phyloP scores from a whole-genome alignment of 1,140 invertebrate species.

The Drosophila eugracilis region DNA sequence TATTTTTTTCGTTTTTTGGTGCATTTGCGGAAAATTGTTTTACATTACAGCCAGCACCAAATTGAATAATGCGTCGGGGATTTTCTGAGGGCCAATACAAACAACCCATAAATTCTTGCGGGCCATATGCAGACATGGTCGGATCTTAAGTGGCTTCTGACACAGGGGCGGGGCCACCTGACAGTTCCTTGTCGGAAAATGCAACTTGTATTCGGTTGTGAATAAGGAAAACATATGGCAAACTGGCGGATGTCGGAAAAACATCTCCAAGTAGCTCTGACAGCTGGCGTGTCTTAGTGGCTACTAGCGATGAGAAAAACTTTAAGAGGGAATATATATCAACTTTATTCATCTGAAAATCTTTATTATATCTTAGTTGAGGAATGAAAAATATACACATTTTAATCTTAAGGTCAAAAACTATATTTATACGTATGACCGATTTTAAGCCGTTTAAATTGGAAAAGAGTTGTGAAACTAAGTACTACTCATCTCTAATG shows the following conservation, averaged over 20 bases:
- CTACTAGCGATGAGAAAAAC: conserved; percentile 12
- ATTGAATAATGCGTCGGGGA: conserved; percentile 71
- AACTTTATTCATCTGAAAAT: too few species aligned
- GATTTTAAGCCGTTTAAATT: too few species aligned
- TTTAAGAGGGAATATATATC: not conserved
- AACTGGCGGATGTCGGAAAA: not conserved
- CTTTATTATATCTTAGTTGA: too few species aligned
- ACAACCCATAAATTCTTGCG: conserved; percentile 58
- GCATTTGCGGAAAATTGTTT: conserved; percentile 59
- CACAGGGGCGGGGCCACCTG: conserved; percentile 4
- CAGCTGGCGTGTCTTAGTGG: conserved; percentile 27
- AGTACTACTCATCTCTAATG: not conserved
- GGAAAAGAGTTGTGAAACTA: too few species aligned
- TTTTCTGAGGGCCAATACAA: conserved; percentile 29
- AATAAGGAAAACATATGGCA: conserved; percentile 29
- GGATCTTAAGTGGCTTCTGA: conserved; percentile 30
- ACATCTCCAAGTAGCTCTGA: not conserved
- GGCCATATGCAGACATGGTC: conserved; percentile 44
- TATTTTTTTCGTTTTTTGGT: conserved; percentile 3
- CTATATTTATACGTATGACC: too few species aligned
- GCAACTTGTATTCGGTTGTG: conserved; percentile 9
- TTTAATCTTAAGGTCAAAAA: too few species aligned
- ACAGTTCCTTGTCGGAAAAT: conserved; percentile 18
- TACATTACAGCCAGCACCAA: conserved; percentile 42
- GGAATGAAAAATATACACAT: too few species aligned